phyloP scores from a whole-genome alignment of 1,140 invertebrate genomes.

The Pantala flavescens region DNA sequence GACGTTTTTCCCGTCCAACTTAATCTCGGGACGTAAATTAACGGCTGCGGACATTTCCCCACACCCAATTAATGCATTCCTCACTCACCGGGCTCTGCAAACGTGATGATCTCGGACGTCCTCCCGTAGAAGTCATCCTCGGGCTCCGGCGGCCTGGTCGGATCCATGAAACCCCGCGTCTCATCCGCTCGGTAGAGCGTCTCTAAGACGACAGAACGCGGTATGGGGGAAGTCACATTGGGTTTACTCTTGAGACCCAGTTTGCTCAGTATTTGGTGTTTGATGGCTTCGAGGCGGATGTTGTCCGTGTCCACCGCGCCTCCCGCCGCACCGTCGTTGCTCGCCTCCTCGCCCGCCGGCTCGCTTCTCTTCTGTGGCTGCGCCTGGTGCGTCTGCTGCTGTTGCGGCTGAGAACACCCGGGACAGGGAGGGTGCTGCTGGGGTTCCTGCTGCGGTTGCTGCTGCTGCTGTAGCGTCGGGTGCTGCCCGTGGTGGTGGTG shows the following conservation, averaged over 20 bases:
- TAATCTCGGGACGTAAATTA: no score
- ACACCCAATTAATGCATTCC: no score
- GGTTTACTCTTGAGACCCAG: slow-evolving; percentile 55
- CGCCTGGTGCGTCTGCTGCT: slow-evolving; percentile 10
- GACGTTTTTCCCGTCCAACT: no score
- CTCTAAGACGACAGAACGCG: slow-evolving; percentile 54
- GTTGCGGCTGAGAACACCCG: background rate
- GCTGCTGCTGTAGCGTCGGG: background rate
- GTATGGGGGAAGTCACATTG: slow-evolving; percentile 55
- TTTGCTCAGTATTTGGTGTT: slow-evolving; percentile 63
- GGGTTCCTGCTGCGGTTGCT: background rate
- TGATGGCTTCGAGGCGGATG: slow-evolving; percentile 60
- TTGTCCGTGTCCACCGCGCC: slow-evolving; percentile 40
- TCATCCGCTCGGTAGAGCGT: slow-evolving; percentile 54
- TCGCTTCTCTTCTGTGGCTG: background rate
- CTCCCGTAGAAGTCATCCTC: slow-evolving; percentile 65
- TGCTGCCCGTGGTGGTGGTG: slow-evolving; percentile 11
- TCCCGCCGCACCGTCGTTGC: slow-evolving; percentile 14
- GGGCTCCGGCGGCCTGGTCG: slow-evolving; percentile 31
- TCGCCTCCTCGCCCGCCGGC: background rate
- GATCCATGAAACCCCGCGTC: slow-evolving; percentile 24
- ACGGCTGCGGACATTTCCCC: no score
- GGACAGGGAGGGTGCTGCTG: background rate
- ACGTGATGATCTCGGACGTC: slow-evolving; percentile 70
- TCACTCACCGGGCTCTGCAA: slow-evolving; percentile 63